These are phyloP conservation scores for Acleris cristana DNA, from an alignment of 2,888 invertebrate genomes.

Conservation along the genomic window DNA sequence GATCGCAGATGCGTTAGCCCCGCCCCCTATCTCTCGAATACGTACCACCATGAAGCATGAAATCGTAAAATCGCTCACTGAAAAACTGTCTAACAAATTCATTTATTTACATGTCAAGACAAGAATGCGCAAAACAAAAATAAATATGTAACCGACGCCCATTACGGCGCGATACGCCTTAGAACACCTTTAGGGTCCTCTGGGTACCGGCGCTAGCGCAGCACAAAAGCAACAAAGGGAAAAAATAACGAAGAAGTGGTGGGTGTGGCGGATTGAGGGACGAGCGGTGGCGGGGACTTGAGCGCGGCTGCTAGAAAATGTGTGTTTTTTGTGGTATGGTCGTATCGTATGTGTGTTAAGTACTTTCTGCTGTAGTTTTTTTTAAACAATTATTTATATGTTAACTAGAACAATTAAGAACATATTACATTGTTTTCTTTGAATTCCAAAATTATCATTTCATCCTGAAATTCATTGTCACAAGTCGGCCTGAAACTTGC, in stretches of 20 bases:
- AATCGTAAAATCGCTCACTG: slow-evolving; percentile 60
- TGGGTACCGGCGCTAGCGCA: slow-evolving; percentile 80
- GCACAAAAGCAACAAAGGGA: slow-evolving; percentile 78
- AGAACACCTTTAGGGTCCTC: slow-evolving; percentile 72
- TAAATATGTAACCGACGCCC: slow-evolving; percentile 80
- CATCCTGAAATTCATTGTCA: too few species aligned
- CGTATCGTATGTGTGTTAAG: too few species aligned
- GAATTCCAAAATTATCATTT: too few species aligned
- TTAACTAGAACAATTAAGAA: too few species aligned
- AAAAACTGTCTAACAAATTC: slow-evolving; percentile 65
- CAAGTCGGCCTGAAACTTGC: too few species aligned
- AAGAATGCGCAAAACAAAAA: slow-evolving; percentile 80
- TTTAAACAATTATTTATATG: too few species aligned
- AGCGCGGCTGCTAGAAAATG: neutral
- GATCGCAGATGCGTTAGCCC: slow-evolving; percentile 20
- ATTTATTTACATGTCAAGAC: slow-evolving; percentile 79
- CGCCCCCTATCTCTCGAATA: slow-evolving; percentile 30
- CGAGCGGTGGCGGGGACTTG: neutral
- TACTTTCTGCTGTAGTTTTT: too few species aligned
- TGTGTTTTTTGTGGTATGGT: too few species aligned
- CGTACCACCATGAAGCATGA: slow-evolving; percentile 76
- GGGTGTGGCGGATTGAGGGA: slow-evolving; percentile 11
- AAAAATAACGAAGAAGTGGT: slow-evolving; percentile 52
- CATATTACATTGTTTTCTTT: too few species aligned
- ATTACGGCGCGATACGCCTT: slow-evolving; percentile 73